Base-by-base conservation (phyloP, 2,888 invertebrate genomes). In the Ichneumoninae sp. region DNA sequence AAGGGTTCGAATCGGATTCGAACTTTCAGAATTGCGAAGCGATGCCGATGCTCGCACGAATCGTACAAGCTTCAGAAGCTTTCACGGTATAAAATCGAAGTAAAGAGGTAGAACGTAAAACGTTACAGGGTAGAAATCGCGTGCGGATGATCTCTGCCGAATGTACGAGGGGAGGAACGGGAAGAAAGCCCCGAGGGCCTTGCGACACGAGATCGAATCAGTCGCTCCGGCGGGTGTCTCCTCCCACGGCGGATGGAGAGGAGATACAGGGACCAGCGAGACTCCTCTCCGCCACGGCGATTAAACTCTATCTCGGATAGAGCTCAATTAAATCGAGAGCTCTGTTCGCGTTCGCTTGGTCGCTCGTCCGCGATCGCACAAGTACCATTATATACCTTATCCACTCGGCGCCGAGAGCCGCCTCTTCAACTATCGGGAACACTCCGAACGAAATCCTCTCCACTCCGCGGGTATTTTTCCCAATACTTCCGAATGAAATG, bases 311-410 rank as follows among this genome's bases (percentile, higher is more conserved):
- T 84, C 78, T 74, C 66, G 75, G 81, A 78, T 82, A 52, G 66
- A 70, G 78, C 81, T 84, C 84, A 84, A 84, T 84, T 84, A 84
- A 84, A 84, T 84, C 84, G 84, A 84, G 81, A 79, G 81, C 78
- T 81, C 70, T 81, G 75, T 70, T 78, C 78, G 84, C 78, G 84
- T 70, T 74, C 77, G 84, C 80, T 84, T 77, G 80, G 69, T 72
- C 80, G 80, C 80, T 80, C 84, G 77, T 44, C 60, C 80, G 19
- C 83, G 60, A 81, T 78, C 78, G 33, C n/a, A 44, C 77, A 65
- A 84, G 74, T 82, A 74, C 69, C 30, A 70, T 75, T 83, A 65
- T 54, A 54, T 10, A 22, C n/a, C 16, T 52, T 62, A 47, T 62
- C 22, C 44, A 40, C 70, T 30, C 10, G 13, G 8, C 30, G 13